phyloP scores from a whole-genome alignment of 1,140 invertebrate species.

The Drosophila pallidifrons region DNA sequence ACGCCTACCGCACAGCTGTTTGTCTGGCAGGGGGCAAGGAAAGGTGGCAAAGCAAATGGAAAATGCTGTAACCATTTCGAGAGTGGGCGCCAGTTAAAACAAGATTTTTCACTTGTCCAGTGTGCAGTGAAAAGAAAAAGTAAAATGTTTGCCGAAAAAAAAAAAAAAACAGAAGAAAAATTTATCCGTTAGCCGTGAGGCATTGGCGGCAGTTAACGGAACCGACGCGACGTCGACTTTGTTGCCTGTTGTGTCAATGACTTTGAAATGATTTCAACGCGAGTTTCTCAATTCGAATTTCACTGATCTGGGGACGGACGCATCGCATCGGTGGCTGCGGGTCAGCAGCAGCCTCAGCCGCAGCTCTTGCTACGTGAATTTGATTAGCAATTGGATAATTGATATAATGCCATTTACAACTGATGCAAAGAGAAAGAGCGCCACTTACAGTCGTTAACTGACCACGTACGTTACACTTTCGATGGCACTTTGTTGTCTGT shows the following conservation, averaged over 20 bases:
- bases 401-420: constrained; percentile 70
- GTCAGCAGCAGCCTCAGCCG: constrained; percentile 44
- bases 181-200: constrained; percentile 27
- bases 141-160: constrained; percentile 78
- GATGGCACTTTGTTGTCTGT: constrained; percentile 20
- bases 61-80: constrained; percentile 35
- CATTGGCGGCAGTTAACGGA: constrained; percentile 46
- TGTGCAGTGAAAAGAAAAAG: constrained; percentile 71
- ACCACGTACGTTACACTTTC: constrained; percentile 53
- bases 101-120: constrained; percentile 68
- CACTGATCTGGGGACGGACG: constrained; percentile 39
- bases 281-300: constrained; percentile 75
- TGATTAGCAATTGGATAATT: constrained; percentile 81
- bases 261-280: constrained; percentile 78
- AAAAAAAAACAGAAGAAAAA: constrained; percentile 51
- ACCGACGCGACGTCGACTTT: constrained; percentile 8
- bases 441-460: constrained; percentile 13
- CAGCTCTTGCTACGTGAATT: constrained; percentile 64
- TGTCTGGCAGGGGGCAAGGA: background rate
- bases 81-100: constrained; percentile 47
- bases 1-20: constrained; percentile 30
- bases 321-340: constrained; percentile 38
- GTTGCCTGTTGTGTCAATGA: constrained; percentile 68
- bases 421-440: constrained; percentile 54
- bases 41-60: background rate